Conservation (phyloP, 2,797 vertebrate species). For the Rhynchotus rufescens region DNA sequence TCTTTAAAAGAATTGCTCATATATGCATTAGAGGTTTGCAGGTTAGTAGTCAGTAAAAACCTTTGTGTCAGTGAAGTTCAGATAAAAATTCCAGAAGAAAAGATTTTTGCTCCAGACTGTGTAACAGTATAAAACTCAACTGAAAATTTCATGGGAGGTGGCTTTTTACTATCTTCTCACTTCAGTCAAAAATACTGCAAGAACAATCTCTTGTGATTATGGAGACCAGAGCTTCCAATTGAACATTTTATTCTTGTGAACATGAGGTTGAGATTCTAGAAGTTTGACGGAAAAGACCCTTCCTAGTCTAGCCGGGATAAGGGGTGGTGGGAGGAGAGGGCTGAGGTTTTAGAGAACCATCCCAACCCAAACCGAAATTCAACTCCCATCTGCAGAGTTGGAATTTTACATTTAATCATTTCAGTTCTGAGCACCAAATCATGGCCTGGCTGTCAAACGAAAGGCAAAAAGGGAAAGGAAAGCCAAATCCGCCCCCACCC, state of each 20-base stretch:
- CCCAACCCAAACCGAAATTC: neutral
- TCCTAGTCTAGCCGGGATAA: no score
- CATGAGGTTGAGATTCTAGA: neutral
- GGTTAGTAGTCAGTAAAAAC: conserved; percentile 17
- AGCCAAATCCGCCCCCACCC: no score
- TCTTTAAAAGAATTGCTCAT: conserved; percentile 38
- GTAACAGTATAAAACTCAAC: neutral
- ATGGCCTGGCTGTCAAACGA: neutral
- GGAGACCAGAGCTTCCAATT: neutral
- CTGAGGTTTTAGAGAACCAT: neutral
- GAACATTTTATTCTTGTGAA: neutral
- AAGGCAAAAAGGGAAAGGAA: no score
- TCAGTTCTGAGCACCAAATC: neutral
- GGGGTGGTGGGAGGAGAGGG: neutral
- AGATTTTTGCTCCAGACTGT: neutral
- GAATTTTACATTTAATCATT: neutral
- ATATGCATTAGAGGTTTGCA: conserved; percentile 8
- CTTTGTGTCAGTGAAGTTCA: conserved; percentile 1
- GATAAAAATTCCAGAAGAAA: conserved; percentile 5
- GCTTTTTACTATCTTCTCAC: neutral
- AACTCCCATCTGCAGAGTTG: neutral
- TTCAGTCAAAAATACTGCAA: neutral
- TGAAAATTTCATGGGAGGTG: neutral
- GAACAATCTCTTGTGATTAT: neutral
- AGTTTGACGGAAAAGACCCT: neutral